A percentile compares a stretch with the other conserved stretches of the same genome.
Evolutionary conservation across 2,888 invertebrate species (phyloP).

Genomic region (Taphrorychus bicolor): DNA sequence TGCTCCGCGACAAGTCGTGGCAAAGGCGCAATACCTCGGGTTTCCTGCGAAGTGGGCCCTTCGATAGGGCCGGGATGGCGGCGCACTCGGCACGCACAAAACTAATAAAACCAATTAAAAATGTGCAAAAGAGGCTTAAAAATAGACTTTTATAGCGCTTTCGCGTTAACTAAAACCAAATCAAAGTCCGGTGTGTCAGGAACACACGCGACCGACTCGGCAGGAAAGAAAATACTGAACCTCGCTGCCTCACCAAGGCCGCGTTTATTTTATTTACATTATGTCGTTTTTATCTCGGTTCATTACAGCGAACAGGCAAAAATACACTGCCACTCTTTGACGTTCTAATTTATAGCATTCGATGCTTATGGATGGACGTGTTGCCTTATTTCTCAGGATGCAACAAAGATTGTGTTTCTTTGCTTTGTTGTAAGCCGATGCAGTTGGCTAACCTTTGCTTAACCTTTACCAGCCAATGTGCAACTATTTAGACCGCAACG

Average conservation of each 20-base stretch:
- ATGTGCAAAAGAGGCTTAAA: slow-evolving; percentile 8
- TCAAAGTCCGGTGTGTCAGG: slow-evolving; percentile 16
- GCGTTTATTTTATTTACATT: slow-evolving; percentile 39
- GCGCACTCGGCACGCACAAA: slow-evolving; percentile 9
- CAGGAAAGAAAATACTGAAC: slow-evolving; percentile 39
- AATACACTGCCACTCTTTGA: slow-evolving; percentile 15
- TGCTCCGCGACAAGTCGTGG: no score
- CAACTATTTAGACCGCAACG: neutral
- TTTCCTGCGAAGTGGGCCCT: neutral
- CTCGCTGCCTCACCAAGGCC: slow-evolving; percentile 27
- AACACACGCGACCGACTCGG: slow-evolving; percentile 26
- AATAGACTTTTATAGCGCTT: slow-evolving; percentile 9
- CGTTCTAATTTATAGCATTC: slow-evolving; percentile 15
- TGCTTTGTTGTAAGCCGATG: neutral
- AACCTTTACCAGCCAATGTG: neutral
- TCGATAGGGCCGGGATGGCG: neutral
- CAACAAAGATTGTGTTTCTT: no score
- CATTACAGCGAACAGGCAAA: slow-evolving; percentile 23
- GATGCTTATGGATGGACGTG: neutral
- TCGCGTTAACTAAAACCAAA: slow-evolving; percentile 25
- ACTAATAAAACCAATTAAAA: slow-evolving; percentile 17
- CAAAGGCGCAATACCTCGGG: neutral
- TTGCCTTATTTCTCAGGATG: slow-evolving; percentile 1
- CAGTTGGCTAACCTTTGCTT: slow-evolving; percentile 1
- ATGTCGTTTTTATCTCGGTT: slow-evolving; percentile 34